Percentiles rank a stretch among this genome's conserved stretches.
phyloP scores from a whole-genome alignment of 2,113 vertebrate species.

The Laticauda colubrina region DNA sequence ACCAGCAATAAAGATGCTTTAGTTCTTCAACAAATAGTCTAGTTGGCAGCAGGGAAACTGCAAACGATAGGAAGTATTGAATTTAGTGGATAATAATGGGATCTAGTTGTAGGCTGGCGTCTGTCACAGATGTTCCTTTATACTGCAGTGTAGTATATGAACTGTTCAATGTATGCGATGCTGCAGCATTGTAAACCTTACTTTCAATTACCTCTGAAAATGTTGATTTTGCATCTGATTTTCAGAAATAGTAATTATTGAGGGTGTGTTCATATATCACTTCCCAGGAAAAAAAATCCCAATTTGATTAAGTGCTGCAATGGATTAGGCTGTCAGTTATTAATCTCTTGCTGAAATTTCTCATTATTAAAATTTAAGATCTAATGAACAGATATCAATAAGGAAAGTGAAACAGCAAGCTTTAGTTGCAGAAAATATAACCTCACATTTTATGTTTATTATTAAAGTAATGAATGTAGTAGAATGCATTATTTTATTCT shows the following conservation, averaged over 20 bases:
- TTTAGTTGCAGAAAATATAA: too few relatives aligned
- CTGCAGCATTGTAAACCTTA: background rate
- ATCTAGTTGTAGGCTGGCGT: slow-evolving; percentile 11
- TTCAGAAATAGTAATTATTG: background rate
- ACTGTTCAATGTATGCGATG: background rate
- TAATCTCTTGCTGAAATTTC: background rate
- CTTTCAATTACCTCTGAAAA: background rate
- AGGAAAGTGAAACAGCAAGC: background rate
- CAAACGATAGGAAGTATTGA: slow-evolving; percentile 11
- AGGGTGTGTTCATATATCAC: background rate
- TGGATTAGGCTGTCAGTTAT: background rate
- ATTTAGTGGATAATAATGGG: slow-evolving; percentile 21
- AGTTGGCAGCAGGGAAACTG: slow-evolving; percentile 16
- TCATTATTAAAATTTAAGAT: background rate
- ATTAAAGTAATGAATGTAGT: background rate
- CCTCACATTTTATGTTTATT: background rate
- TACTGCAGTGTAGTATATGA: background rate
- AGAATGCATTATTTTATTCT: background rate
- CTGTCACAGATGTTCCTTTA: slow-evolving; percentile 18
- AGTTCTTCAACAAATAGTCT: background rate
- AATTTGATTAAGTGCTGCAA: background rate
- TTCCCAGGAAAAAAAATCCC: background rate
- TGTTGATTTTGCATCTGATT: background rate
- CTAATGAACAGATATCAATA: background rate
- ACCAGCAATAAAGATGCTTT: slow-evolving; percentile 1